Conservation (phyloP, 2,797 vertebrate species). For the Selene dorsalis region DNA sequence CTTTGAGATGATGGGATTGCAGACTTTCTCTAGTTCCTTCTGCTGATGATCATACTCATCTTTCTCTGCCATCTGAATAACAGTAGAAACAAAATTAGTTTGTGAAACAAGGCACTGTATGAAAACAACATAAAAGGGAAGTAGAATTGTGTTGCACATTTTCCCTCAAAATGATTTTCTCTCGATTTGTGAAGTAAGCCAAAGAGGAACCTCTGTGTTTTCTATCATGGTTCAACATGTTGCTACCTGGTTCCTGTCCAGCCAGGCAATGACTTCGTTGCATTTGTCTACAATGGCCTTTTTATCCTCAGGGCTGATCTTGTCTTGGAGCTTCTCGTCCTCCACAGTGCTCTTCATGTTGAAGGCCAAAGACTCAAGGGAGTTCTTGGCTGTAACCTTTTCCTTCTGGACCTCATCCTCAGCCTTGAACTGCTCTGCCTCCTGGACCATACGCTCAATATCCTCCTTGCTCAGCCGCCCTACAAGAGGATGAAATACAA, state of each 20-base stretch:
- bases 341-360: slow-evolving; percentile 89
- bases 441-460: slow-evolving; percentile 88
- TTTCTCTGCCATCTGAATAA: slow-evolving; percentile 84
- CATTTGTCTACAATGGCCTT: slow-evolving; percentile 86
- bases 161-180: slow-evolving; percentile 1
- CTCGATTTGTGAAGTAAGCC: background rate
- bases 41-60: slow-evolving; percentile 88
- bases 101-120: background rate
- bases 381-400: slow-evolving; percentile 86
- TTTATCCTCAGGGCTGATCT: slow-evolving; percentile 86
- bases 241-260: slow-evolving; percentile 87
- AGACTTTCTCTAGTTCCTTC: slow-evolving; percentile 88
- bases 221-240: background rate
- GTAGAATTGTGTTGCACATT: background rate
- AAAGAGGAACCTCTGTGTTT: background rate
- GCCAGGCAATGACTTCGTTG: slow-evolving; percentile 86
- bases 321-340: slow-evolving; percentile 87
- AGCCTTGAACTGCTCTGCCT: slow-evolving; percentile 85
- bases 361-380: slow-evolving; percentile 86
- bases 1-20: slow-evolving; percentile 86
- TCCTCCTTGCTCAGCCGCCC: slow-evolving; percentile 88
- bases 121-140: slow-evolving; percentile 1
- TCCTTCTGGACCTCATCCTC: slow-evolving; percentile 85
- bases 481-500: slow-evolving; percentile 45
- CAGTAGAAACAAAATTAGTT: background rate